Evolutionary conservation across 1,140 invertebrate species (phyloP).

Genomic region (Hylaeus volcanicus): DNA sequence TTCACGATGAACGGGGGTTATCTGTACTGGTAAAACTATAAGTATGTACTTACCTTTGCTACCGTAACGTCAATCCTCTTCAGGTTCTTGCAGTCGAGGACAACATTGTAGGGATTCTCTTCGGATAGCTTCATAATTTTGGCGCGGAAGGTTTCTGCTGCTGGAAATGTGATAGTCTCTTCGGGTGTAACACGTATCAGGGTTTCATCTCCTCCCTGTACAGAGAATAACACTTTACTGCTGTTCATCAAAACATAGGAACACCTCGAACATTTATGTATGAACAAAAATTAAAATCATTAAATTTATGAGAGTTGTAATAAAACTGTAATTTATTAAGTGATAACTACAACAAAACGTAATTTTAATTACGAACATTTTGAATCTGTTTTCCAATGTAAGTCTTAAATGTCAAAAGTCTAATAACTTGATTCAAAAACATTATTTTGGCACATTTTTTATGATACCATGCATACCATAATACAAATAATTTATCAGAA

Average conservation of each 20-base stretch:
- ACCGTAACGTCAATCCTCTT: constrained; percentile 82
- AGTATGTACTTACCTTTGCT: constrained; percentile 78
- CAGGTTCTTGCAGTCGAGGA: constrained; percentile 82
- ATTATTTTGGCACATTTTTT: too few relatives aligned
- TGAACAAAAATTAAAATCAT: neutral
- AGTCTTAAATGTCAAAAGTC: too few relatives aligned
- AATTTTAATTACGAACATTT: too few relatives aligned
- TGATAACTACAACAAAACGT: too few relatives aligned
- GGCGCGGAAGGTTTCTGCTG: constrained; percentile 83
- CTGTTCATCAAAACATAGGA: neutral
- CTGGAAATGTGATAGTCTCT: constrained; percentile 83
- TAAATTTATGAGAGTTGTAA: neutral
- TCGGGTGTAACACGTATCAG: constrained; percentile 81
- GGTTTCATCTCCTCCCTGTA: constrained; percentile 57
- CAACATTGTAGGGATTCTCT: constrained; percentile 69
- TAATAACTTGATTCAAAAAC: too few relatives aligned
- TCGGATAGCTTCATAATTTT: constrained; percentile 75
- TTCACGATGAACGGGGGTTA: too few relatives aligned
- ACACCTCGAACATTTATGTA: neutral
- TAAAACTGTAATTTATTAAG: too few relatives aligned
- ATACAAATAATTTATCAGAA: too few relatives aligned
- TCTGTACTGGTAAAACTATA: neutral
- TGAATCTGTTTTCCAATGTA: too few relatives aligned
- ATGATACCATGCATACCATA: too few relatives aligned
- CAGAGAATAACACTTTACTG: neutral